Conservation (phyloP, 1,140 invertebrate genomes). For the Drosophila tropicalis region DNA sequence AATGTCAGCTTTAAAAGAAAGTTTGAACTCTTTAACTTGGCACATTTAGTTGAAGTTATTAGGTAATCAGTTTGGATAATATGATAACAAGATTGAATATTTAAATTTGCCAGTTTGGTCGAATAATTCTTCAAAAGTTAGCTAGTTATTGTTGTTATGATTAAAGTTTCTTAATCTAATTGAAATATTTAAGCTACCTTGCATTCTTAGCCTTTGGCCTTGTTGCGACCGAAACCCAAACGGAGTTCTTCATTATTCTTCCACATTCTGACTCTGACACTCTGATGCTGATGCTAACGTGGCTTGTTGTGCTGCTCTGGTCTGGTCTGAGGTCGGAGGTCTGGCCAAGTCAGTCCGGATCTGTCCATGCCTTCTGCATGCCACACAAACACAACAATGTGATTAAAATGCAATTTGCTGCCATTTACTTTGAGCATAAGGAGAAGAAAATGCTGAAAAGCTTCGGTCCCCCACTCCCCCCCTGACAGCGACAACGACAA, state of each 20-base stretch:
- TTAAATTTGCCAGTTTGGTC: no score
- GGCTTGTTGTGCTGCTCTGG: background rate
- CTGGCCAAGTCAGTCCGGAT: slow-evolving; percentile 1
- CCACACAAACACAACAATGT: slow-evolving; percentile 65
- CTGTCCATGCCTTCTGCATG: slow-evolving; percentile 27
- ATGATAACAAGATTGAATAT: no score
- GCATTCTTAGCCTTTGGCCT: background rate
- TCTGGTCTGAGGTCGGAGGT: background rate
- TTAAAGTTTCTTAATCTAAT: background rate
- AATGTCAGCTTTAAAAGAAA: no score
- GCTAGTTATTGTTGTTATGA: background rate
- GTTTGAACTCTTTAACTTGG: no score
- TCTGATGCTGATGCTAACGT: no score
- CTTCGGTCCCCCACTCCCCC: slow-evolving; percentile 3
- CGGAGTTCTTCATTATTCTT: background rate
- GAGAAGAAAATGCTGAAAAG: slow-evolving; percentile 49
- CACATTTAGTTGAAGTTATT: no score
- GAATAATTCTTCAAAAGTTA: no score
- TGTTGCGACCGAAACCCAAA: background rate
- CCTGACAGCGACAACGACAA: background rate
- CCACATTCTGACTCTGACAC: background rate
- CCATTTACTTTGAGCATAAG: slow-evolving; percentile 62
- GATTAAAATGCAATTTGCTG: slow-evolving; percentile 79
- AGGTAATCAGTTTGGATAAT: no score
- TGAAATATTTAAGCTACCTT: background rate